phyloP scores from a whole-genome alignment of 2,797 vertebrate species.

The Coregonus ussuriensis region DNA sequence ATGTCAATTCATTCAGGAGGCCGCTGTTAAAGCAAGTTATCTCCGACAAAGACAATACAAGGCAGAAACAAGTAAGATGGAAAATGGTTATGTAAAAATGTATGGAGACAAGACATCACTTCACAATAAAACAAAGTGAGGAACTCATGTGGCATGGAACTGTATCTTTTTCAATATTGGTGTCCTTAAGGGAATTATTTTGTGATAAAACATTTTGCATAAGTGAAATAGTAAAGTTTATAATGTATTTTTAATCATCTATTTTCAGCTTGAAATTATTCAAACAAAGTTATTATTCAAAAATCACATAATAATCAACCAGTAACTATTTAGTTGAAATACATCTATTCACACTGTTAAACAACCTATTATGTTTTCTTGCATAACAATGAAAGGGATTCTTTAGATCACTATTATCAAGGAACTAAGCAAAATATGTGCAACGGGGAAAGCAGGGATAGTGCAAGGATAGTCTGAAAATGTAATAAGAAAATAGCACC shows the following conservation, averaged over 20 bases:
- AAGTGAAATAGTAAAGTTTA: background rate
- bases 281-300: background rate
- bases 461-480: slow-evolving; percentile 10
- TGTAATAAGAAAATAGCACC: slow-evolving; percentile 11
- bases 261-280: background rate
- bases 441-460: slow-evolving; percentile 33
- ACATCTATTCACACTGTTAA: background rate
- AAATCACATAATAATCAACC: background rate
- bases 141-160: slow-evolving; percentile 69
- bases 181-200: background rate
- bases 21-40: slow-evolving; percentile 61
- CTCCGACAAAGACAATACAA: slow-evolving; percentile 45
- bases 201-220: background rate
- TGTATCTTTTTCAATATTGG: slow-evolving; percentile 41
- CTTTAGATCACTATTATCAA: slow-evolving; percentile 63
- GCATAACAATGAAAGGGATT: background rate
- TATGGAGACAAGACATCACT: slow-evolving; percentile 76
- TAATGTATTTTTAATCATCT: background rate
- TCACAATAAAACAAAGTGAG: slow-evolving; percentile 74
- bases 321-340: background rate
- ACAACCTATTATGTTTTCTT: background rate
- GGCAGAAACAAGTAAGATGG: slow-evolving; percentile 27
- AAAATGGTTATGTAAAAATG: slow-evolving; percentile 65
- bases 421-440: slow-evolving; percentile 5
- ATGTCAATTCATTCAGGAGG: slow-evolving; percentile 59